Evolutionary conservation across 2,888 invertebrate genomes (phyloP).

Genomic region (Parnassius apollo): DNA sequence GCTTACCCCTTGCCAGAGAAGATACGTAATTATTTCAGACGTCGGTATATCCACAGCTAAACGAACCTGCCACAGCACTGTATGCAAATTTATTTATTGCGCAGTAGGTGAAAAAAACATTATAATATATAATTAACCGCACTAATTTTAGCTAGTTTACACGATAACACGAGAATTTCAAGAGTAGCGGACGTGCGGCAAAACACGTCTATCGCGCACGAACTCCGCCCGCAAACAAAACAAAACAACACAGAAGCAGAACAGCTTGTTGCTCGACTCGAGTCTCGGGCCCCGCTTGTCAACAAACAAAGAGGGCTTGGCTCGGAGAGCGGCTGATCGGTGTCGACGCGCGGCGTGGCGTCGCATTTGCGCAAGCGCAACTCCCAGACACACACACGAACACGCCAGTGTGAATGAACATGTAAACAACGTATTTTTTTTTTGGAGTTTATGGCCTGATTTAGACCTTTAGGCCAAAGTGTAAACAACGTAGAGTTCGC

Average conservation of each 20-base stretch:
- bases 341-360: constrained; percentile 3
- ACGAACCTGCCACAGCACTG: constrained; percentile 10
- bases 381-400: constrained; percentile 11
- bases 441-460: too few relatives aligned
- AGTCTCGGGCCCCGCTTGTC: constrained; percentile 14
- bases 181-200: not conserved
- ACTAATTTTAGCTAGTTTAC: constrained; percentile 8
- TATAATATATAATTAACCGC: constrained; percentile 8
- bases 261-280: constrained; percentile 5
- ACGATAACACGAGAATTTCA: constrained; percentile 11
- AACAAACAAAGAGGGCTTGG: constrained; percentile 23
- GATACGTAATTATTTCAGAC: constrained; percentile 17
- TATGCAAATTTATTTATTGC: constrained; percentile 13
- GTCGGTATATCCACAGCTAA: constrained; percentile 8
- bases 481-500: constrained; percentile 16
- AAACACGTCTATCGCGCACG: constrained; percentile 9
- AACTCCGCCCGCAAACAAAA: constrained; percentile 20
- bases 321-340: not conserved
- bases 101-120: constrained; percentile 6
- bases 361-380: constrained; percentile 15
- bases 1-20: constrained; percentile 21
- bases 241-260: not conserved
- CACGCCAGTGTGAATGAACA: constrained; percentile 19
- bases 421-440: constrained; percentile 5
- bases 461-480: not conserved